A percentile compares a stretch with the other conserved stretches of the same genome.
Conservation (phyloP, 2,888 invertebrate genomes). For the Sympetrum striolatum region DNA sequence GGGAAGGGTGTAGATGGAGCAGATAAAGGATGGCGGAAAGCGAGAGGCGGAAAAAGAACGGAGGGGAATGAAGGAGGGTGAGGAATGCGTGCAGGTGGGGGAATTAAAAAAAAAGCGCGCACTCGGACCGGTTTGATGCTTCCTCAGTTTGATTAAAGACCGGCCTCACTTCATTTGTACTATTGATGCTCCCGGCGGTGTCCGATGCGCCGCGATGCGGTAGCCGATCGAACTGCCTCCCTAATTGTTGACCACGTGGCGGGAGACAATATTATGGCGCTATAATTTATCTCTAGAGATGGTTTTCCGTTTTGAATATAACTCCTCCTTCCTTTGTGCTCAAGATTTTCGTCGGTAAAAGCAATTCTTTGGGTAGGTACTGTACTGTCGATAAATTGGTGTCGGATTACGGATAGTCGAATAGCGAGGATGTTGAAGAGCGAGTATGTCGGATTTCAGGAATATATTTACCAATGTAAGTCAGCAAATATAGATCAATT, state of each 20-base stretch:
- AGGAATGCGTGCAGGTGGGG: neutral
- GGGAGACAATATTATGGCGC: neutral
- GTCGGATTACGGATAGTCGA: too few relatives aligned
- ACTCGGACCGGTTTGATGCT: conserved; percentile 29
- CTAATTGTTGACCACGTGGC: conserved; percentile 1
- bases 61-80: neutral
- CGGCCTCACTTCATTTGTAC: conserved; percentile 39
- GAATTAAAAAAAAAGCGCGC: neutral
- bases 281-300: neutral
- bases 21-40: neutral
- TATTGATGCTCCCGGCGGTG: conserved; percentile 11
- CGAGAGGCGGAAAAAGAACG: neutral
- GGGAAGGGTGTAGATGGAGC: neutral
- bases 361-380: too few relatives aligned
- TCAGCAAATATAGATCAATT: too few relatives aligned
- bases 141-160: conserved; percentile 40
- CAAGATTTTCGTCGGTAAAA: too few relatives aligned
- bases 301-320: neutral
- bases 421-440: too few relatives aligned
- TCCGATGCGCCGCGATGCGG: neutral
- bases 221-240: neutral
- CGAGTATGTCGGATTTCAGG: too few relatives aligned
- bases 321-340: too few relatives aligned
- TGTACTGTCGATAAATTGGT: too few relatives aligned
- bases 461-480: too few relatives aligned